Conservation (phyloP, 1,140 invertebrate genomes). For the Pseudomyrmex pallidus region DNA sequence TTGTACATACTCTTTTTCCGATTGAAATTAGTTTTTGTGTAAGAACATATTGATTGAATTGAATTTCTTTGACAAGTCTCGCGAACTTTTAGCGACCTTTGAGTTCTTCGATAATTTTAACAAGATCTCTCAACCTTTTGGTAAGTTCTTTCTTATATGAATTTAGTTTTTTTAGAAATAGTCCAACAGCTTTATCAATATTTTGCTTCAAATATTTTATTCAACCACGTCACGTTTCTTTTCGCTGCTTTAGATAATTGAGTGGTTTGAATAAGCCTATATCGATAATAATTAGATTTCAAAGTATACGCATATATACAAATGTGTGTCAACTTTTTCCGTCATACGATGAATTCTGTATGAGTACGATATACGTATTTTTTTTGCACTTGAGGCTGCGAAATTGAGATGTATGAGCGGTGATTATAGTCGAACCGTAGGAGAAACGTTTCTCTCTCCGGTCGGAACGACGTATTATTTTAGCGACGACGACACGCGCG, state of each 20-base stretch:
- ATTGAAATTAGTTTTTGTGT: slow-evolving; percentile 26
- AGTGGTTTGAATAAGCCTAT: background rate
- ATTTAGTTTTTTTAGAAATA: background rate
- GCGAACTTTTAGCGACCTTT: background rate
- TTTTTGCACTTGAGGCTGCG: slow-evolving; percentile 6
- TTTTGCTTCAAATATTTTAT: slow-evolving; percentile 25
- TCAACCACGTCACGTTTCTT: background rate
- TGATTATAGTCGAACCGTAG: slow-evolving; percentile 1
- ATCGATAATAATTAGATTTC: slow-evolving; percentile 3
- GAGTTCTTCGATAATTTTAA: slow-evolving; percentile 3
- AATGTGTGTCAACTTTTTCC: background rate
- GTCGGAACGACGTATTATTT: slow-evolving; percentile 7
- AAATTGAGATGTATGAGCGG: slow-evolving; percentile 29
- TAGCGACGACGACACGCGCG: background rate
- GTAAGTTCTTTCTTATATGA: background rate
- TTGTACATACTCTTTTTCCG: too few relatives aligned
- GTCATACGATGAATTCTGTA: slow-evolving; percentile 3
- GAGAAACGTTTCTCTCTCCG: slow-evolving; percentile 23
- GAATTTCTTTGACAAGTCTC: slow-evolving; percentile 13
- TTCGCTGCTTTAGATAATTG: slow-evolving; percentile 10
- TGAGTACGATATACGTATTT: slow-evolving; percentile 10
- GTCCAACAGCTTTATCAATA: slow-evolving; percentile 26
- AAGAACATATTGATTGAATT: background rate
- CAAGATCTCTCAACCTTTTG: background rate
- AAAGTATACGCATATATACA: background rate